Conservation (phyloP, 2,113 vertebrate genomes). For the Carlito syrichta region DNA sequence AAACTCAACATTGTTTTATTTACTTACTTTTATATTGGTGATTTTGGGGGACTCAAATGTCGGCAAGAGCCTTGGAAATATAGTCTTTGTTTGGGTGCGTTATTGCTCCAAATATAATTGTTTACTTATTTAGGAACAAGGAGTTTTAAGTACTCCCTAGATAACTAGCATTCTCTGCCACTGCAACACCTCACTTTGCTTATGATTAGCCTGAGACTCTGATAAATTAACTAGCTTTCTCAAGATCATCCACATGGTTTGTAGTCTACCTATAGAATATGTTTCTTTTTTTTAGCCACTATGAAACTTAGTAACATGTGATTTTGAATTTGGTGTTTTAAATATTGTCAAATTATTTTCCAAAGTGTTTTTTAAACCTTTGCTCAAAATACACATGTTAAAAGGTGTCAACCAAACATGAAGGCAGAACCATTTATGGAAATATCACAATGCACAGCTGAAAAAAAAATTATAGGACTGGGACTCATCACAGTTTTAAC, state of each 20-base stretch:
- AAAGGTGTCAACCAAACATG: neutral
- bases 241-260: neutral
- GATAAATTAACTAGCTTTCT: neutral
- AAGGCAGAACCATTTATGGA: neutral
- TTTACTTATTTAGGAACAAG: neutral
- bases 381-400: neutral
- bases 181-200: neutral
- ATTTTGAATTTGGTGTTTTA: neutral
- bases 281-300: neutral
- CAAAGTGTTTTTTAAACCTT: neutral
- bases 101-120: neutral
- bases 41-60: neutral
- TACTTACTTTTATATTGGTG: neutral
- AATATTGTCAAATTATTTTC: neutral
- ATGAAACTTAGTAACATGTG: neutral
- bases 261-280: neutral
- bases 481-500: neutral
- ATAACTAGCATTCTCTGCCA: neutral
- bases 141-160: neutral
- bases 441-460: neutral
- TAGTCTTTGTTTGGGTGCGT: neutral
- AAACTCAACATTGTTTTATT: neutral
- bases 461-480: neutral
- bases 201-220: neutral
- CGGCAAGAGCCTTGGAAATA: neutral